Evolutionary conservation across 1,140 invertebrate genomes (phyloP).

Genomic region (Anagrus nilaparvatae): DNA sequence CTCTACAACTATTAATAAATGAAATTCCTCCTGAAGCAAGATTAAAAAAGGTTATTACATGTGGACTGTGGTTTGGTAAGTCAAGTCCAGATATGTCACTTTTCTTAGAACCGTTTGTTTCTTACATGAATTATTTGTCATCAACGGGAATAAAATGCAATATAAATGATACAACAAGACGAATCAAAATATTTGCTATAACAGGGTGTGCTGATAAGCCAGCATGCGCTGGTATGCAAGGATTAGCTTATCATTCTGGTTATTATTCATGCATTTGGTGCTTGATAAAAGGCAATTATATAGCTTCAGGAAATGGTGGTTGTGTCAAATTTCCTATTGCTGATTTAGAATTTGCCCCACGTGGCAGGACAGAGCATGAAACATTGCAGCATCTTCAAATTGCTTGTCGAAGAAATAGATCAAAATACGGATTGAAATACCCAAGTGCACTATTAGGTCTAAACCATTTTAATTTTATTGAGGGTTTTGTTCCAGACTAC

Average conservation of each 20-base stretch:
- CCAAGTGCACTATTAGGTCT: slow-evolving; percentile 6
- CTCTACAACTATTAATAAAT: slow-evolving; percentile 11
- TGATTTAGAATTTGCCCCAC: no score
- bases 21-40: slow-evolving; percentile 12
- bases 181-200: slow-evolving; percentile 6
- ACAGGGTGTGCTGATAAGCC: no score
- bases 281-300: slow-evolving; percentile 7
- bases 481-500: slow-evolving; percentile 11
- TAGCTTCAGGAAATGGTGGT: neutral
- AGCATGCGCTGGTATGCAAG: no score
- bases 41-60: slow-evolving; percentile 1
- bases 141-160: neutral
- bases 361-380: neutral
- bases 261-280: slow-evolving; percentile 9
- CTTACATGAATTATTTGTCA: slow-evolving; percentile 2
- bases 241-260: no score
- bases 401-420: neutral
- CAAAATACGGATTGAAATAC: neutral
- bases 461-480: slow-evolving; percentile 11
- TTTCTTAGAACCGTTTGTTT: slow-evolving; percentile 4
- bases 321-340: slow-evolving; percentile 11
- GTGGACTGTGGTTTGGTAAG: slow-evolving; percentile 8
- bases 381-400: slow-evolving; percentile 7
- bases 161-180: neutral
- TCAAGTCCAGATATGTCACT: slow-evolving; percentile 4